Conservation (phyloP, 2,888 invertebrate genomes). For the Zaprionus lineosus region DNA sequence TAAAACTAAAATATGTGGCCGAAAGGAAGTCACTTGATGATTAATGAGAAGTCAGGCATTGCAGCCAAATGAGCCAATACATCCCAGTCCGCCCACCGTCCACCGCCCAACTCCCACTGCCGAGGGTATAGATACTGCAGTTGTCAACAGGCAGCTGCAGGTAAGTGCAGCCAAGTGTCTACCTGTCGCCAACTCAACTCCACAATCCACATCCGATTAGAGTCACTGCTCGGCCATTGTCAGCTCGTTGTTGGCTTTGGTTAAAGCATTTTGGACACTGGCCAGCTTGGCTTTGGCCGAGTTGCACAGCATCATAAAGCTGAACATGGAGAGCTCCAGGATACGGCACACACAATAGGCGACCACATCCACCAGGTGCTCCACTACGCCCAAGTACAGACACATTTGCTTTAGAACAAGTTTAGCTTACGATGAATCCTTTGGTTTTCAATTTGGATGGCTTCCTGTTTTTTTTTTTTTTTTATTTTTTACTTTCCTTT, state of each 20-base stretch:
- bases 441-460: background rate
- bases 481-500: background rate
- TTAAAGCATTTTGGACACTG: slow-evolving; percentile 13
- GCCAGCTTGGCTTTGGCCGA: slow-evolving; percentile 50
- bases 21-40: no score
- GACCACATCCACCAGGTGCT: slow-evolving; percentile 74
- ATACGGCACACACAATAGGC: slow-evolving; percentile 77
- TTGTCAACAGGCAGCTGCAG: no score
- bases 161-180: no score
- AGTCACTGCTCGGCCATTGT: slow-evolving; percentile 30
- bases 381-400: slow-evolving; percentile 76
- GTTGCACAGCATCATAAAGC: slow-evolving; percentile 74
- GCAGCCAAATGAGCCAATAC: no score
- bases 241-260: slow-evolving; percentile 30
- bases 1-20: no score
- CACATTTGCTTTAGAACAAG: slow-evolving; percentile 67
- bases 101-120: no score
- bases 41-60: no score
- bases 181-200: no score
- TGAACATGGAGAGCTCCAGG: slow-evolving; percentile 73
- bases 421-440: no score
- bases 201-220: no score
- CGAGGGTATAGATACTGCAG: no score
- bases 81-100: no score
- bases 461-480: background rate